Base-by-base conservation (phyloP, 2,888 invertebrate genomes). In the Lycaena phlaeas region DNA sequence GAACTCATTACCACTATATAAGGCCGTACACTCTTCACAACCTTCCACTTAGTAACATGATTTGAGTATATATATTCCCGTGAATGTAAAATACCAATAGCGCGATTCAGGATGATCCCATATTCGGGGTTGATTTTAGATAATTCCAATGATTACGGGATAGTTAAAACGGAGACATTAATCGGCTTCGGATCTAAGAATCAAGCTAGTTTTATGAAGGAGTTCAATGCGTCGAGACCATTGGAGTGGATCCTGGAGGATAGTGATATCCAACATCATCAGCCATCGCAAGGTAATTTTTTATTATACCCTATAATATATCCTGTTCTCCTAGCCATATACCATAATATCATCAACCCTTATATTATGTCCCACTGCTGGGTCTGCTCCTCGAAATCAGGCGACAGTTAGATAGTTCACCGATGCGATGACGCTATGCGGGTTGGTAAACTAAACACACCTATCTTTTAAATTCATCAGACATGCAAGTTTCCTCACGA, bases 1-100 rank as follows among this genome's bases (percentile, higher is more conserved):
- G 70, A 43, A 61, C 74, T 62, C 64, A 56, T 66, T 72, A 29
- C 46, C 40, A 29, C 51, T 75, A 77, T 77, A 78, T 66, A 78
- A 71, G 59, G 47, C 25, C 14, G 22, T 25, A 29, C 27, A 17
- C 28, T 5, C 5, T 2, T 10, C 14, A 12, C 12, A 5, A 27
- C 6, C 5, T 2, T 6, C 18, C 31, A 38, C 28, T 27, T 25
- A 9, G 18, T 36, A n/a, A 36, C 26, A 12, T 2, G 3, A 2
- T 22, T 2, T 22, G 5, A 22, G 22, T 9, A 22, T 18, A 3
- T 18, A 22, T 2, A 22, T 5, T 22, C 2, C 7, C 9, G 5
- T 5, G 9, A 22, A 7, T 2, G 5, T 22, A 22, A 22, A 22
- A 22, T 2, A 7, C 2, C 22, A 22, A 41, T 2, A 18, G 11